These are phyloP conservation scores for Ptychoptera contaminata DNA, from an alignment of 2,888 invertebrate species.

Conservation along the genomic window DNA sequence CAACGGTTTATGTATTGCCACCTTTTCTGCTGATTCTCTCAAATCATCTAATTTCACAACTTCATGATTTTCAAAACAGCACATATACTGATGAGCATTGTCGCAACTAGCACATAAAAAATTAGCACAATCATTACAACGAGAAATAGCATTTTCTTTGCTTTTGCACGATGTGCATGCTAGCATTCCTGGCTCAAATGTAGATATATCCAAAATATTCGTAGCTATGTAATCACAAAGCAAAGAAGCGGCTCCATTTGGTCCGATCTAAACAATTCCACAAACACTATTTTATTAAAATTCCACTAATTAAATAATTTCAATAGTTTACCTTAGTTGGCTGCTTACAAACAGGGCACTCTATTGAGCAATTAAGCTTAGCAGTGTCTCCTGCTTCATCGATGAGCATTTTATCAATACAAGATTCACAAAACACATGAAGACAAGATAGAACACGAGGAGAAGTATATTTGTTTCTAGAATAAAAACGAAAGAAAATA, in stretches of 20 bases:
- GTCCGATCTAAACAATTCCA: slow-evolving; percentile 45
- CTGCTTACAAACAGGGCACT: slow-evolving; percentile 73
- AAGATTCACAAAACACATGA: slow-evolving; percentile 89
- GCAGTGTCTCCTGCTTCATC: slow-evolving; percentile 53
- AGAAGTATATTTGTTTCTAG: slow-evolving; percentile 54
- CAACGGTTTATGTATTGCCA: slow-evolving; percentile 78
- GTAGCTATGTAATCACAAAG: slow-evolving; percentile 77
- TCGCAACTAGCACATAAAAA: slow-evolving; percentile 88
- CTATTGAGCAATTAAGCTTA: slow-evolving; percentile 45
- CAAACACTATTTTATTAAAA: slow-evolving; percentile 3
- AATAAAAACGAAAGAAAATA: slow-evolving; percentile 17
- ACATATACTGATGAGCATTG: slow-evolving; percentile 91
- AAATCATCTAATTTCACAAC: slow-evolving; percentile 81
- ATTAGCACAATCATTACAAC: slow-evolving; percentile 89
- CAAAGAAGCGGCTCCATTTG: slow-evolving; percentile 61
- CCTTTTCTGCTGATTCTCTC: slow-evolving; percentile 53
- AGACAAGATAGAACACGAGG: slow-evolving; percentile 85
- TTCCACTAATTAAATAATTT: not conserved
- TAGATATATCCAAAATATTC: slow-evolving; percentile 68
- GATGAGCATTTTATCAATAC: slow-evolving; percentile 65
- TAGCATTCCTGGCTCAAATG: slow-evolving; percentile 49
- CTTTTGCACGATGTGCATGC: slow-evolving; percentile 92
- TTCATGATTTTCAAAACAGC: slow-evolving; percentile 89
- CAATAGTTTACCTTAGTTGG: slow-evolving; percentile 50
- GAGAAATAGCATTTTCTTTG: slow-evolving; percentile 83